Evolutionary conservation across 2,797 vertebrate species (phyloP).

Genomic region (Oreochromis mossambicus): DNA sequence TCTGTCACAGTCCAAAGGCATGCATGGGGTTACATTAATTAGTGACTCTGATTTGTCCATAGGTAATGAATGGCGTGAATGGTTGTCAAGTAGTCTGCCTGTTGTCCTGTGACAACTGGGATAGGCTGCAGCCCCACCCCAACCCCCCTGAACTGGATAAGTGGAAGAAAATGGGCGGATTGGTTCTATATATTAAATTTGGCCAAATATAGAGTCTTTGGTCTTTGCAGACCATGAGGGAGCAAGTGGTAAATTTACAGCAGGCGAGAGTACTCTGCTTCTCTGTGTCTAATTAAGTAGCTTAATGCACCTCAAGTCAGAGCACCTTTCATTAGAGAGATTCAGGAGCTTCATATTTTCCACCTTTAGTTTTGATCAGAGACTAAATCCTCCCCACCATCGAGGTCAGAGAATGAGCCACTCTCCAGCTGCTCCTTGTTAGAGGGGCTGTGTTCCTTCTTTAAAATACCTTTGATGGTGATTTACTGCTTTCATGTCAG

Average conservation of each 20-base stretch:
- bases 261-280: neutral
- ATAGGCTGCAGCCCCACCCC: neutral
- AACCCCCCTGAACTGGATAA: neutral
- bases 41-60: neutral
- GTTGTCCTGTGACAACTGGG: neutral
- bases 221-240: neutral
- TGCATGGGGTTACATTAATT: neutral
- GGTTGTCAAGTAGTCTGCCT: neutral
- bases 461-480: neutral
- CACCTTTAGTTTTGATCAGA: neutral
- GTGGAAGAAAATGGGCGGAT: neutral
- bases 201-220: neutral
- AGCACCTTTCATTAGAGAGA: neutral
- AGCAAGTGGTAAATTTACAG: neutral
- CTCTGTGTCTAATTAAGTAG: neutral
- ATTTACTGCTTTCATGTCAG: neutral
- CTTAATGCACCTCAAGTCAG: neutral
- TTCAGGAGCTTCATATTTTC: neutral
- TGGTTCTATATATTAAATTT: neutral
- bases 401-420: neutral
- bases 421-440: neutral
- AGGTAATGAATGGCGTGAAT: neutral
- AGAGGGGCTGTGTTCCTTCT: neutral
- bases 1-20: neutral
- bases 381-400: neutral